Base-by-base conservation (phyloP, 1,140 invertebrate species). In the Bombus picipes region DNA sequence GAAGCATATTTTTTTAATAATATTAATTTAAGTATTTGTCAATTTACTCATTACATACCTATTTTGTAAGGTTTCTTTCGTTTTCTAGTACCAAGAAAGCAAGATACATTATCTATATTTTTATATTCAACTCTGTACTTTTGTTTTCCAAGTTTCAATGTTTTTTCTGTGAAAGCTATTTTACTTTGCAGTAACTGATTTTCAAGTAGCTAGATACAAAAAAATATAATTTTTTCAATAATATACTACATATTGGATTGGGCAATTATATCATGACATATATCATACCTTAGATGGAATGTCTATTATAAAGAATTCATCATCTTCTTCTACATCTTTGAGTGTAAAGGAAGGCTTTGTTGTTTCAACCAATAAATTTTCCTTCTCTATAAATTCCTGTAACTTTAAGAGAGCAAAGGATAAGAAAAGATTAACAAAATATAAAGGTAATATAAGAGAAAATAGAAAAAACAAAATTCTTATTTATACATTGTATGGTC, bases 401-500 rank as follows among this genome's bases (percentile, higher is more conserved):
- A 85, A 59, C 84, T 85, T 15, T 37, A 43, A 68, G 72, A 13
- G 68, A 15, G 10, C n/a, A 41, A 43, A 18, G 28, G 0, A 53
- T 57, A 77, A 53, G 18, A 53, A 53, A 53, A 53, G 18, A 6
- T 53, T 32, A 15, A 62, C 28, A 13, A 41, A n/a, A 59, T 22
- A 15, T 15, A 22, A 2, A 74, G 57, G 18, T n/a, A 57, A 3
- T 10, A 5, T 34, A 6, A 10, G 8, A 37, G 9, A 73, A 34
- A 66, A 28, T 43, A 62, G 28, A 8, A 34, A 65, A 71, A 83
- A 6, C 3, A 37, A 77, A 70, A 57, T 47, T 71, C 34, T 43
- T 66, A 22, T 81, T 68, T 57, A 1, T 85, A 85, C 84, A 75
- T 85, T 75, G 6, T 13, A 13, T 66, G 84, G 84, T 59, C 79